phyloP scores from a whole-genome alignment of 2,888 invertebrate species.

The Pammene fasciana region DNA sequence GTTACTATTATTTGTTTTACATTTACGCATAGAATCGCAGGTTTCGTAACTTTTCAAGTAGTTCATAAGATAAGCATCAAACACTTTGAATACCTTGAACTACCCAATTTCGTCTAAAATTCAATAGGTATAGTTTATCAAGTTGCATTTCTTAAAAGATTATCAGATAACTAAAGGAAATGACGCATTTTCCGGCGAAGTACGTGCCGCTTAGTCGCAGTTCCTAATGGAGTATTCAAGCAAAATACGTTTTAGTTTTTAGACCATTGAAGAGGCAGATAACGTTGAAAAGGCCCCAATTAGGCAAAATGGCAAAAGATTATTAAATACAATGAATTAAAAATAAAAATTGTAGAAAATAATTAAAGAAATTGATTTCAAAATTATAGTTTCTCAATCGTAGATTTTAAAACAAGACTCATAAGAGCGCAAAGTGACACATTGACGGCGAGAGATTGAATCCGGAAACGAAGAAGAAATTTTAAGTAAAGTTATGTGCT shows the following conservation, averaged over 20 bases:
- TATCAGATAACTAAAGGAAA: constrained; percentile 7
- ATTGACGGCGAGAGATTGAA: too few species aligned
- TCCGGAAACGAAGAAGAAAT: too few species aligned
- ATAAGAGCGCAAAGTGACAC: too few species aligned
- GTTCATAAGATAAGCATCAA: background rate
- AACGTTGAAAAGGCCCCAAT: too few species aligned
- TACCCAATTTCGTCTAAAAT: background rate
- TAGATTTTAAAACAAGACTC: too few species aligned
- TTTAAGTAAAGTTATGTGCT: too few species aligned
- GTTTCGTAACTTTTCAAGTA: constrained; percentile 1
- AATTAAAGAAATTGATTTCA: too few species aligned
- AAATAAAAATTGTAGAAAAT: too few species aligned
- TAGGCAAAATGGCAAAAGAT: too few species aligned
- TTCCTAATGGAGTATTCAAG: background rate
- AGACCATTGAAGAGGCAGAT: background rate
- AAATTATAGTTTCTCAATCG: too few species aligned
- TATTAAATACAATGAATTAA: too few species aligned
- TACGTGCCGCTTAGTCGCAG: constrained; percentile 2
- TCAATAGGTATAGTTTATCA: background rate
- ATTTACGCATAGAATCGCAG: background rate
- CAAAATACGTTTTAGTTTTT: background rate
- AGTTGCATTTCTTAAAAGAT: constrained; percentile 7
- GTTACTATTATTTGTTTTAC: background rate
- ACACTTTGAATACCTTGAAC: background rate
- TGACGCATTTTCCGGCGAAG: constrained; percentile 3